Conservation (phyloP, 2,797 vertebrate genomes). For the Aldrovandia affinis region DNA sequence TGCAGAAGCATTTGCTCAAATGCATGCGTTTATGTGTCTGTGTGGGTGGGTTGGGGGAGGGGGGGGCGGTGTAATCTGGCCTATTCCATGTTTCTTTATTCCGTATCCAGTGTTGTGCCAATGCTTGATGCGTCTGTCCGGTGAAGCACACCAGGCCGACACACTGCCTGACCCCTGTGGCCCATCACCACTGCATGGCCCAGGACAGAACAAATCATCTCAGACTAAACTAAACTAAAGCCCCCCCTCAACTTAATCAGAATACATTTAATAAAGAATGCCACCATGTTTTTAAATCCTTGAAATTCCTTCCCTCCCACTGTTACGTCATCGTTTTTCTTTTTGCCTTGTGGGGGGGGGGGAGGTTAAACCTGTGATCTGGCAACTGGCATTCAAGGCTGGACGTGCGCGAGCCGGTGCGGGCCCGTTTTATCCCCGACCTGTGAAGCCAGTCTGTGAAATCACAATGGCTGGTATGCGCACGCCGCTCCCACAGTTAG, state of each 20-base stretch:
- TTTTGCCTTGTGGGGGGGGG: not conserved
- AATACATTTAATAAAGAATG: not conserved
- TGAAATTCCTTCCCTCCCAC: not conserved
- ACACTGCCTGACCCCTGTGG: not conserved
- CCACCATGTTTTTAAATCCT: not conserved
- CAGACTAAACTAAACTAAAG: too few relatives aligned
- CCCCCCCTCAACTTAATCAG: too few relatives aligned
- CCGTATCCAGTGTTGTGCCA: not conserved
- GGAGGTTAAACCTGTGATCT: slow-evolving; percentile 19
- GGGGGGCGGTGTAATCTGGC: not conserved
- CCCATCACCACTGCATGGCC: too few relatives aligned
- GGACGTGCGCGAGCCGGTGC: not conserved
- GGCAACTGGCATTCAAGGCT: not conserved
- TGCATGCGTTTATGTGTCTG: slow-evolving; percentile 24
- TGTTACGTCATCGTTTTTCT: not conserved
- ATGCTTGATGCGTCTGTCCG: not conserved
- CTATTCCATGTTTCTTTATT: not conserved
- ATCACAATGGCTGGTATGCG: slow-evolving; percentile 27
- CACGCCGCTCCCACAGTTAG: slow-evolving; percentile 15
- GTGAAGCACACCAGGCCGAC: not conserved
- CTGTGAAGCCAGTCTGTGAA: slow-evolving; percentile 32
- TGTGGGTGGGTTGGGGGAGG: not conserved
- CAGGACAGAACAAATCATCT: not conserved
- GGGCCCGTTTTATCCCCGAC: not conserved
- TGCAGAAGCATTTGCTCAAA: not conserved